These are phyloP conservation scores for Epicauta chinensis DNA, from an alignment of 1,140 invertebrate genomes.

Conservation along the genomic window DNA sequence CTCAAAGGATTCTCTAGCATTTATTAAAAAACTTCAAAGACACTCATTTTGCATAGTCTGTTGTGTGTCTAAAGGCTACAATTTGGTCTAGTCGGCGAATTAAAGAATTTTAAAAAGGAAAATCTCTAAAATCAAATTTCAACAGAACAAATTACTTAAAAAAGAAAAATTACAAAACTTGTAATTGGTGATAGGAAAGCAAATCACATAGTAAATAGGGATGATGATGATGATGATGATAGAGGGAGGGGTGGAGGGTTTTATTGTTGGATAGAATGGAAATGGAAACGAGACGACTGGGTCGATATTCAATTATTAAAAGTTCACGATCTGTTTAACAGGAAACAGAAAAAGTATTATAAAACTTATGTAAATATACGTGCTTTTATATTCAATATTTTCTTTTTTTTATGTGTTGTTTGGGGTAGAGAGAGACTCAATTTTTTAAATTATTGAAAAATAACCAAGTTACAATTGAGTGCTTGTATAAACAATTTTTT, in stretches of 20 bases:
- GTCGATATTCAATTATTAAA: constrained; percentile 28
- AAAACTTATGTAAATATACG: constrained; percentile 10
- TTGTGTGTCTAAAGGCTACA: no score
- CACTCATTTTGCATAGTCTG: constrained; percentile 7
- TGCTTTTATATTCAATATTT: neutral
- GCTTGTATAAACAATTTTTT: no score
- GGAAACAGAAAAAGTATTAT: constrained; percentile 12
- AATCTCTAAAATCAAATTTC: no score
- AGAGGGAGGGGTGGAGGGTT: neutral
- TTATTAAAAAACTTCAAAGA: constrained; percentile 16
- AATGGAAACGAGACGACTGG: constrained; percentile 5
- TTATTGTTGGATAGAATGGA: neutral
- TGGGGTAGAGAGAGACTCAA: no score
- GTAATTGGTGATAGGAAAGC: constrained; percentile 26
- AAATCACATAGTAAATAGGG: constrained; percentile 21
- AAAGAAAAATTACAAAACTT: constrained; percentile 12
- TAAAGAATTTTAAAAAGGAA: neutral
- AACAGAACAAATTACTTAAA: constrained; percentile 16
- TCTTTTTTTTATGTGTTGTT: no score
- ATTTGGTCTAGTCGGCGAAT: neutral
- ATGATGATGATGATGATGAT: neutral
- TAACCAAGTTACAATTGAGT: no score
- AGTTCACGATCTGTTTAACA: constrained; percentile 24
- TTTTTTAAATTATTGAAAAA: no score
- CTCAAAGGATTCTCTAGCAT: constrained; percentile 11